A percentile compares a stretch with the other conserved stretches of the same genome.
Conservation (phyloP, 2,797 vertebrate species). For the Poeciliopsis presidionis region DNA sequence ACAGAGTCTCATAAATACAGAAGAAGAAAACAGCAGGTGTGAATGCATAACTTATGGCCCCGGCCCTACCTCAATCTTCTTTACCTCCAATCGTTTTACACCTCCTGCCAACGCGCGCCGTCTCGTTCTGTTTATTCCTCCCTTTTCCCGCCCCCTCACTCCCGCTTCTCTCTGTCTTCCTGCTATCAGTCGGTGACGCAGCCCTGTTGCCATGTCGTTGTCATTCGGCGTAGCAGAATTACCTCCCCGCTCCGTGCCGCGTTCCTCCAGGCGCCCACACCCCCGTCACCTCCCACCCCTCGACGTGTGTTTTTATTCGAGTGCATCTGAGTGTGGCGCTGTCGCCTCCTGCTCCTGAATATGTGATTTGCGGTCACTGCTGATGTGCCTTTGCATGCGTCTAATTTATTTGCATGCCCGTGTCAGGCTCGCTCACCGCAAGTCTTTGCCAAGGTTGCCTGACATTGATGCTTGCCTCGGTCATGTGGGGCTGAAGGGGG, state of each 20-base stretch:
- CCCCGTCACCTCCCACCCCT: not conserved
- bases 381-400: conserved; percentile 28
- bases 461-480: conserved; percentile 73
- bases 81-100: conserved; percentile 41
- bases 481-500: conserved; percentile 34
- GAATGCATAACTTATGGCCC: conserved; percentile 67
- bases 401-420: conserved; percentile 66
- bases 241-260: conserved; percentile 44
- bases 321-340: conserved; percentile 21
- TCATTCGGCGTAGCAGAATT: conserved; percentile 72
- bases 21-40: conserved; percentile 66
- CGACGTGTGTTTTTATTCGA: conserved; percentile 4
- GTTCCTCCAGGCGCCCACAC: not conserved
- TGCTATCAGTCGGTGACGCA: conserved; percentile 70
- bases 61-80: conserved; percentile 60
- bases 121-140: conserved; percentile 30
- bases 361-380: conserved; percentile 52
- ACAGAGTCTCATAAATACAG: conserved; percentile 71
- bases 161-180: conserved; percentile 42
- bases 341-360: conserved; percentile 32
- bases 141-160: conserved; percentile 16
- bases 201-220: conserved; percentile 75
- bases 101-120: conserved; percentile 27
- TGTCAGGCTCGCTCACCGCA: conserved; percentile 46
- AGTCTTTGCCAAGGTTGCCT: conserved; percentile 71